Conservation (phyloP, 2,113 vertebrate species). For the Vanacampus margaritifer region DNA sequence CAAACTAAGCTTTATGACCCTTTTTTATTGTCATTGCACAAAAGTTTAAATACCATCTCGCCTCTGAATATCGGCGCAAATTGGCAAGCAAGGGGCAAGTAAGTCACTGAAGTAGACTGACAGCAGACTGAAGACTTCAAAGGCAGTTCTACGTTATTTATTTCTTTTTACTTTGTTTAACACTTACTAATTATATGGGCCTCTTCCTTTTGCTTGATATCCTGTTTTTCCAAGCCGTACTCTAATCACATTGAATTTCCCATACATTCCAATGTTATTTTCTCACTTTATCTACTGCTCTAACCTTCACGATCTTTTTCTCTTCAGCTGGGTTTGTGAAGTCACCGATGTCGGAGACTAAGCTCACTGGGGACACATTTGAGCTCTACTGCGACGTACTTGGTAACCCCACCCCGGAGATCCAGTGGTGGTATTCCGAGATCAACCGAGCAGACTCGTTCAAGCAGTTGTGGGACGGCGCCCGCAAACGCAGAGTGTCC, state of each 20-base stretch:
- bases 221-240: slow-evolving; percentile 41
- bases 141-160: slow-evolving; percentile 21
- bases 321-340: slow-evolving; percentile 98
- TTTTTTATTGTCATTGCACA: too few relatives aligned
- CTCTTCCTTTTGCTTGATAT: slow-evolving; percentile 60
- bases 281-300: slow-evolving; percentile 49
- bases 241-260: slow-evolving; percentile 52
- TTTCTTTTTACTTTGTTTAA: slow-evolving; percentile 24
- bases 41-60: too few relatives aligned
- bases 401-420: slow-evolving; percentile 95
- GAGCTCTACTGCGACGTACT: slow-evolving; percentile 99
- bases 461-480: slow-evolving; percentile 98
- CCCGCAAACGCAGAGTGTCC: slow-evolving; percentile 91
- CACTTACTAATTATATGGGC: slow-evolving; percentile 50
- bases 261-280: slow-evolving; percentile 48
- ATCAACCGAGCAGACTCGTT: slow-evolving; percentile 97
- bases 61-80: too few relatives aligned
- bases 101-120: too few relatives aligned
- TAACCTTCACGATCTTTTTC: slow-evolving; percentile 50
- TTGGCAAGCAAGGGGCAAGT: too few relatives aligned
- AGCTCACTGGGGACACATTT: slow-evolving; percentile 98
- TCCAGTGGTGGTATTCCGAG: slow-evolving; percentile 99
- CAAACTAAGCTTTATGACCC: too few relatives aligned
- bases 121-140: slow-evolving; percentile 32
- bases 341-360: slow-evolving; percentile 99